Evolutionary conservation across 1,140 invertebrate species (phyloP), one percentile per base, ranked within the genome.

Genomic region (Thereuonema tuberculata): DNA sequence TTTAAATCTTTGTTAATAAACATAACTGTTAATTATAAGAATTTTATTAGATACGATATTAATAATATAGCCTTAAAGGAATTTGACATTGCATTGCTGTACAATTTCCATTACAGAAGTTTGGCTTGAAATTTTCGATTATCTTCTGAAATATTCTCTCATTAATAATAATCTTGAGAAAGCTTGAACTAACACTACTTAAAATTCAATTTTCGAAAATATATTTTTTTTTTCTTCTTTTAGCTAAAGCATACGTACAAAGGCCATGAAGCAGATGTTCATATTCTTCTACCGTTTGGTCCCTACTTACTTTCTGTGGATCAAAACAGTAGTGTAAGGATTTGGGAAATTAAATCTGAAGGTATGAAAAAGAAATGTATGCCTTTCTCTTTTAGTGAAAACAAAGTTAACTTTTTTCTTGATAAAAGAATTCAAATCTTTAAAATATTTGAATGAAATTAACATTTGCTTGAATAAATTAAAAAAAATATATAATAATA

Each of bases 311-410:
- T 98, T 60, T 87, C 91, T 0, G 76, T 96, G 15, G 93, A 98
- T 73, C 81, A 84, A 68, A 72, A 74, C 1, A 92, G 85, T 72
- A 73, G 76, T 50, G 50, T 98, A 0, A 86, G 83, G 74, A 77
- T 95, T 20, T 97, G 91, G 88, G 82, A 94, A 70, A 85, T 94
- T 1, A 83, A 84, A 65, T 77, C 80, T 0, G 84, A 87, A 72
- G 79, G 81, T 53, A 67, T 83, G 17, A 76, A 82, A 26, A 5
- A 3, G 14, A 56, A 28, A 37, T 37, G 17, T 37, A 37, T 9
- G 31, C 5, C 31, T 37, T 37, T 5, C 31, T 37, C 31, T 17
- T 17, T 17, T 5, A 37, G 31, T 5, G 17, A 17, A 9, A 9
- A 9, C 31, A 9, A 5, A 37, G 31, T 37, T 5, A 9, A 5